Conservation (phyloP, 2,888 invertebrate genomes). For the Hemithea aestivaria region DNA sequence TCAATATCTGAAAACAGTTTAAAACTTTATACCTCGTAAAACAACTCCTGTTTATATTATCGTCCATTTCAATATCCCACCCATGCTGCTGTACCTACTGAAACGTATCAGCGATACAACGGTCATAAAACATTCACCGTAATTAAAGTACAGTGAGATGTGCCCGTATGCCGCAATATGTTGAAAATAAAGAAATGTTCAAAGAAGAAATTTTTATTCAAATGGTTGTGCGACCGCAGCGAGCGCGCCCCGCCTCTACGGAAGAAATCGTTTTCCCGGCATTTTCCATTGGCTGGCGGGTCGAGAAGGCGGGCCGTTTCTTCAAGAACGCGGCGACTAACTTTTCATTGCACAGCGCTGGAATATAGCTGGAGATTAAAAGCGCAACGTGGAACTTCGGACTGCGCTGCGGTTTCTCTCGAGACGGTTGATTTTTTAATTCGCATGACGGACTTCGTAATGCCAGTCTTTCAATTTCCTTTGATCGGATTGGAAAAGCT, state of each 20-base stretch:
- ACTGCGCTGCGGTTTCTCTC: constrained; percentile 66
- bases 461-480: constrained; percentile 41
- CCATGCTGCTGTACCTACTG: constrained; percentile 12
- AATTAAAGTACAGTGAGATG: constrained; percentile 32
- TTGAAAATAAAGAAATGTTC: constrained; percentile 71
- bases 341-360: constrained; percentile 76
- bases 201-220: constrained; percentile 70
- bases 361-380: constrained; percentile 75
- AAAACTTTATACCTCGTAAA: too few relatives aligned
- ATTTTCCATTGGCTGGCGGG: constrained; percentile 73
- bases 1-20: too few relatives aligned
- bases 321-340: constrained; percentile 66
- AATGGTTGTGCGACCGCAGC: constrained; percentile 70
- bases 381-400: constrained; percentile 64
- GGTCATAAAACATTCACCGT: constrained; percentile 25
- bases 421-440: constrained; percentile 53
- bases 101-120: constrained; percentile 22
- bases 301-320: constrained; percentile 61
- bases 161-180: constrained; percentile 52
- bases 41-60: neutral
- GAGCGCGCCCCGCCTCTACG: constrained; percentile 65
- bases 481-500: constrained; percentile 14
- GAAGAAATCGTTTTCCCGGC: constrained; percentile 73
- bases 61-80: constrained; percentile 13
- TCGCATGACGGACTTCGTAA: constrained; percentile 33